phyloP scores from a whole-genome alignment of 2,113 vertebrate species.

The Laterallus jamaicensis region DNA sequence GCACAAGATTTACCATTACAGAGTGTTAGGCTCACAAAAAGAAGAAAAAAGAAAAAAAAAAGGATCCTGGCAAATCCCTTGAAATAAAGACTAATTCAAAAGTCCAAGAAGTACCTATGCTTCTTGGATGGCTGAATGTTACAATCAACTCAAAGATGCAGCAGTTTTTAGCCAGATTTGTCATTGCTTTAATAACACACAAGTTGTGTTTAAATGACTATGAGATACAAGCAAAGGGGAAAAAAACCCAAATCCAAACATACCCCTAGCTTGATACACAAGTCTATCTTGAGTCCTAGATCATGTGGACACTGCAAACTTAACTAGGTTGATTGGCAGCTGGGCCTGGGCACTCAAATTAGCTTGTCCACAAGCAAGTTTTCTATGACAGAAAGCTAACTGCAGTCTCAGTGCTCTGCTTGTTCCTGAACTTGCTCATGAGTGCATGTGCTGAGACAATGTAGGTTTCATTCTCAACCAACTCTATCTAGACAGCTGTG shows the following conservation, averaged over 20 bases:
- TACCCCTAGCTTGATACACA: background rate
- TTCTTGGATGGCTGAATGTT: background rate
- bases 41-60: background rate
- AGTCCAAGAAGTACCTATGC: background rate
- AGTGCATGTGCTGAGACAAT: background rate
- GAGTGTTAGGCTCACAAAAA: background rate
- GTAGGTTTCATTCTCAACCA: background rate
- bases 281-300: background rate
- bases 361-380: conserved; percentile 34
- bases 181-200: background rate
- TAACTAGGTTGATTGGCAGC: conserved; percentile 56
- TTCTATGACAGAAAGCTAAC: background rate
- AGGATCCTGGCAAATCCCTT: background rate
- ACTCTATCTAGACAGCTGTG: background rate
- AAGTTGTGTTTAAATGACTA: background rate
- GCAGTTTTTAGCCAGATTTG: background rate
- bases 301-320: background rate
- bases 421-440: background rate
- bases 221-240: background rate
- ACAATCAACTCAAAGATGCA: background rate
- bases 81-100: background rate
- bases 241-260: background rate
- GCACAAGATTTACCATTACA: background rate
- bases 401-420: background rate
- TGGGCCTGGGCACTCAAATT: conserved; percentile 58